A percentile compares a stretch with the other conserved stretches of the same genome.
Evolutionary conservation across 53 echinoderm and acorn worm genomes (phyloP).

Genomic region (Actinopyga echinites): DNA sequence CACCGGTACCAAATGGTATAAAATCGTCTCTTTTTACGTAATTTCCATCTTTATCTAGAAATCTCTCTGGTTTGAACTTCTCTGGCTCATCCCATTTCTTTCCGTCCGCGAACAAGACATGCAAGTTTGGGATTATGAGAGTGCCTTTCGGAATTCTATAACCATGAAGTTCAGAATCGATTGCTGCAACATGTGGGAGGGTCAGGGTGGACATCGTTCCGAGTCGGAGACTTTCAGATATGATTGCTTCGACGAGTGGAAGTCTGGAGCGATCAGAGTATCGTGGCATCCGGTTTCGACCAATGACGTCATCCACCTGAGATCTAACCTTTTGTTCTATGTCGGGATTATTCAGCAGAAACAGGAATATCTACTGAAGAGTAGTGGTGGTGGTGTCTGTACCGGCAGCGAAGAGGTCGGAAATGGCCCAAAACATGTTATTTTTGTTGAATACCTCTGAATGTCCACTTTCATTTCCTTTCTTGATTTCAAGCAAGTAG

Average conservation of each 20-base stretch:
- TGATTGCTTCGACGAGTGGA: too few species aligned
- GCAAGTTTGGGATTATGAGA: neutral
- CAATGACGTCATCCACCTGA: neutral
- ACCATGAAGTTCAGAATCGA: neutral
- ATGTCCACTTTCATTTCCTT: neutral
- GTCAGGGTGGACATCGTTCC: neutral
- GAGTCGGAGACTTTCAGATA: slow-evolving; percentile 14
- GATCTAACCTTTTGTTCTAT: neutral
- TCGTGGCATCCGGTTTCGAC: slow-evolving; percentile 1
- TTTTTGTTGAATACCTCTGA: slow-evolving; percentile 9
- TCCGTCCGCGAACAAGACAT: too few species aligned
- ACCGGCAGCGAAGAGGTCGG: slow-evolving; percentile 36
- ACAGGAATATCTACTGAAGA: slow-evolving; percentile 4
- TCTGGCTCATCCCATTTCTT: slow-evolving; percentile 9
- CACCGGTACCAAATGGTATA: slow-evolving; percentile 32
- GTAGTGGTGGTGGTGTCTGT: slow-evolving; percentile 29
- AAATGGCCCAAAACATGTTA: slow-evolving; percentile 27
- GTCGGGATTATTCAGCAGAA: slow-evolving; percentile 16
- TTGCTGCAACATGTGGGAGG: slow-evolving; percentile 26
- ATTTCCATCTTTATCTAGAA: too few species aligned
- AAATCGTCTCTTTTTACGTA: slow-evolving; percentile 21
- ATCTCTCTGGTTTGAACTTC: slow-evolving; percentile 25
- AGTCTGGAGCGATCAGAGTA: slow-evolving; percentile 21
- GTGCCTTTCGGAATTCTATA: slow-evolving; percentile 23
- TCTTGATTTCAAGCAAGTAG: slow-evolving; percentile 24